Base-by-base conservation (phyloP, 2,113 vertebrate species). In the Pygathrix nemaeus region DNA sequence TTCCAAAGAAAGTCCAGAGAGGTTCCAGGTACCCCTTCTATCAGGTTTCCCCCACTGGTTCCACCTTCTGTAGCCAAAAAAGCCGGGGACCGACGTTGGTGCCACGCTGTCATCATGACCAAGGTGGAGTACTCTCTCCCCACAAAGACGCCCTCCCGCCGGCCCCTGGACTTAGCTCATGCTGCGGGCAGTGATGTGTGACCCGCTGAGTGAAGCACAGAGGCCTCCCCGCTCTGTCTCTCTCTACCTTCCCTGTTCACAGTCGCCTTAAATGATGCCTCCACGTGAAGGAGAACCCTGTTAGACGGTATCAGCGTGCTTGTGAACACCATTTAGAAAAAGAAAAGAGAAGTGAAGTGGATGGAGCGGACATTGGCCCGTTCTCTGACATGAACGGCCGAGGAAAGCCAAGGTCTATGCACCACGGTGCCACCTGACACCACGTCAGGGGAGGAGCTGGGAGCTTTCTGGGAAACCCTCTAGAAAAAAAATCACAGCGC, bases 1-100 rank as follows among this genome's bases (percentile, higher is more conserved):
- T 0, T 52, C 61, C n/a, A 3, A 4, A 18, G 23, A 1, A 3
- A 0, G 0, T 12, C 2, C 3, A 8, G 61, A 38, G 43, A 27
- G 11, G 14, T 0, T 3, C 4, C 30, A 27, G 5, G 0, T 6
- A 6, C 5, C 4, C 4, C 25, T 20, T 11, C 2, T 3, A 9
- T 18, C 52, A 38, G 35, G 11, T 8, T 20, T 2, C 5, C 43
- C 83, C 5, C 17, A n/a, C 16, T 17, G 18, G 48, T 5, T 52
- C 16, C 18, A 6, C 6, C 10, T 23, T 80, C 48, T n/a, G 18
- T 55, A 11, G 5, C 32, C 52, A 55, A 32, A 61, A 61, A 61
- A 59, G 21, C 45, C 25, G 0, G 73, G 25, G 43, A 76, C 27
- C 9, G 30, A 35, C 75, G 4, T 5, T 20, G 68, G 16, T 38